A percentile compares a stretch with the other conserved stretches of the same genome.
These are phyloP conservation scores for Eubucco bourcierii DNA, from an alignment of 2,113 vertebrate species.

Conservation along the genomic window DNA sequence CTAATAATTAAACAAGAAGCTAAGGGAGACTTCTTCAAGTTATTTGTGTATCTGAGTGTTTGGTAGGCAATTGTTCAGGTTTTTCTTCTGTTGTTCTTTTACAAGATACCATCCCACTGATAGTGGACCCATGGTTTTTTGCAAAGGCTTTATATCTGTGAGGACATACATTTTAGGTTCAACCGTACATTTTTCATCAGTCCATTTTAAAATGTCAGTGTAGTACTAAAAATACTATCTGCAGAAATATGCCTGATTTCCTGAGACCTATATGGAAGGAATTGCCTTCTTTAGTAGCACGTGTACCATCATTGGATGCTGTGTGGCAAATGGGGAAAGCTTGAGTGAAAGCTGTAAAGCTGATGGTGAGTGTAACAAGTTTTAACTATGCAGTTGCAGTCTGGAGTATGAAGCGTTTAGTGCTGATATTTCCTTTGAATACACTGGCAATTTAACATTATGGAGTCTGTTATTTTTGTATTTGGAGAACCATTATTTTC, in stretches of 20 bases:
- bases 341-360: neutral
- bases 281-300: neutral
- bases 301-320: neutral
- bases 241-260: neutral
- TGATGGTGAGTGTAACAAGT: neutral
- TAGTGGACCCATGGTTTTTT: neutral
- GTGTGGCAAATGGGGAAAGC: neutral
- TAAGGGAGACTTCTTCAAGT: neutral
- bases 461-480: neutral
- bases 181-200: neutral
- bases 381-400: neutral
- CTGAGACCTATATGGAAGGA: neutral
- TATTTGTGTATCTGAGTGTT: neutral
- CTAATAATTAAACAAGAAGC: neutral
- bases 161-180: neutral
- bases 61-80: neutral
- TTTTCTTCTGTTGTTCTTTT: neutral
- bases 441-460: neutral
- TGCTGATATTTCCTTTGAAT: neutral
- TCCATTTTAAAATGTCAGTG: neutral
- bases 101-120: neutral
- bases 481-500: neutral
- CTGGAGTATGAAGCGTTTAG: neutral
- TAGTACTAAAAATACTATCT: neutral
- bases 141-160: neutral